Evolutionary conservation across 2,888 invertebrate genomes (phyloP).

Genomic region (Emmelina monodactyla): DNA sequence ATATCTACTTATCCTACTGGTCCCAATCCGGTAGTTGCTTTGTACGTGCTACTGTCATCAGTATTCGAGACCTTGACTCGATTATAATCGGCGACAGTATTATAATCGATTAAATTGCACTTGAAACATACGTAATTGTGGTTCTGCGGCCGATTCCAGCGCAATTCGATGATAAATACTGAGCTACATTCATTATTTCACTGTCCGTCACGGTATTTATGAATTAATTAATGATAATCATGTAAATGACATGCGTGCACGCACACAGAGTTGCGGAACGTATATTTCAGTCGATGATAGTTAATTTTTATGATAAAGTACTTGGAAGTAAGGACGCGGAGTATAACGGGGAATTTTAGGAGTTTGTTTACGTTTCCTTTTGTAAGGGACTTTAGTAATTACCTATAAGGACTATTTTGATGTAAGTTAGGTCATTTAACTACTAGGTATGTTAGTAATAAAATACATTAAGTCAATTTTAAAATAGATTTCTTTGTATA

Average conservation of each 20-base stretch:
- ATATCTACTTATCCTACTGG: too few species aligned
- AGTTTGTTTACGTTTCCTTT: not conserved
- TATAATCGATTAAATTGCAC: constrained; percentile 20
- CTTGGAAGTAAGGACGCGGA: too few species aligned
- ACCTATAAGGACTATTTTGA: too few species aligned
- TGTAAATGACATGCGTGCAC: constrained; percentile 32
- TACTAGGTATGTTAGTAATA: too few species aligned
- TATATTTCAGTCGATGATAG: constrained; percentile 1
- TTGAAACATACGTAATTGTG: constrained; percentile 26
- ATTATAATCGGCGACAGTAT: constrained; percentile 26
- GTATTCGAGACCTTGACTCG: constrained; percentile 18
- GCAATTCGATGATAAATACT: constrained; percentile 38
- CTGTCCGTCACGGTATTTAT: constrained; percentile 38
- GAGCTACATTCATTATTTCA: constrained; percentile 20
- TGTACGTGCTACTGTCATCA: too few species aligned
- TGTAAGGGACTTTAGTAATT: not conserved
- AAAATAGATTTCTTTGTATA: too few species aligned
- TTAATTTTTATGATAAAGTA: not conserved
- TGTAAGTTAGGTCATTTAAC: too few species aligned
- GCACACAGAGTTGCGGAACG: constrained; percentile 11
- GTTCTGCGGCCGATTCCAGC: constrained; percentile 20
- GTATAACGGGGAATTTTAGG: not conserved
- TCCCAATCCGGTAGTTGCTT: too few species aligned
- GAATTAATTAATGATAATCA: constrained; percentile 44
- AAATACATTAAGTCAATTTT: too few species aligned